Evolutionary conservation across 2,888 invertebrate species (phyloP).

Genomic region (Teleiodes luculella): DNA sequence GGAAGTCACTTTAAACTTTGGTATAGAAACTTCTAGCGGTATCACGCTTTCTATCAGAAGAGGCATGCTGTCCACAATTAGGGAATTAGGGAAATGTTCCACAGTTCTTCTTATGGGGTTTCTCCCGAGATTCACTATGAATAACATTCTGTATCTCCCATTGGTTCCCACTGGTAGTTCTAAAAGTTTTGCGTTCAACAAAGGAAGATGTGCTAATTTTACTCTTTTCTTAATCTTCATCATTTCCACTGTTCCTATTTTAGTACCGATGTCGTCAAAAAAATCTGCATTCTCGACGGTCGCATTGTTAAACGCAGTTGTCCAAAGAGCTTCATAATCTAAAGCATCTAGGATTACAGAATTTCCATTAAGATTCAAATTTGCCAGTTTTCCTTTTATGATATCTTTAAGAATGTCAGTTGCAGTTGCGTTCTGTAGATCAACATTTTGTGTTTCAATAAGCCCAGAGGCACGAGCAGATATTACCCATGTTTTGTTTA

Average conservation of each 20-base stretch:
- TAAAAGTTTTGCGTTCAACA: constrained; percentile 33
- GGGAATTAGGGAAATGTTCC: constrained; percentile 25
- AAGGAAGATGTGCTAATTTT: constrained; percentile 30
- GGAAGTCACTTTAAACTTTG: constrained; percentile 31
- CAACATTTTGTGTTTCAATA: constrained; percentile 18
- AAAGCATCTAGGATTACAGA: constrained; percentile 33
- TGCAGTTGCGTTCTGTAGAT: constrained; percentile 23
- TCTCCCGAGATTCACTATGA: constrained; percentile 28
- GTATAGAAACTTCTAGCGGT: constrained; percentile 37
- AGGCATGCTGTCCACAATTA: constrained; percentile 29
- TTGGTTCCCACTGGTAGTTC: constrained; percentile 37
- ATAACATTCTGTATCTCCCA: constrained; percentile 34
- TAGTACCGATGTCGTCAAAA: constrained; percentile 30
- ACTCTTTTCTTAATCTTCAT: constrained; percentile 33
- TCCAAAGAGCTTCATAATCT: constrained; percentile 35
- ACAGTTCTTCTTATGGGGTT: constrained; percentile 22
- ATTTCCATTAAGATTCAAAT: constrained; percentile 26
- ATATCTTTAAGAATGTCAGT: constrained; percentile 19
- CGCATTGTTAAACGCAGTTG: constrained; percentile 31
- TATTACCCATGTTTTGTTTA: constrained; percentile 25
- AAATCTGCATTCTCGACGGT: constrained; percentile 31
- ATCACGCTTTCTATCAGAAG: constrained; percentile 29
- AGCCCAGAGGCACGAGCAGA: constrained; percentile 17
- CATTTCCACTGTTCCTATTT: constrained; percentile 33
- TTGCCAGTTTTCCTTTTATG: constrained; percentile 14